Conservation (phyloP, 2,797 vertebrate species). For the Hoplostethus mediterraneus region DNA sequence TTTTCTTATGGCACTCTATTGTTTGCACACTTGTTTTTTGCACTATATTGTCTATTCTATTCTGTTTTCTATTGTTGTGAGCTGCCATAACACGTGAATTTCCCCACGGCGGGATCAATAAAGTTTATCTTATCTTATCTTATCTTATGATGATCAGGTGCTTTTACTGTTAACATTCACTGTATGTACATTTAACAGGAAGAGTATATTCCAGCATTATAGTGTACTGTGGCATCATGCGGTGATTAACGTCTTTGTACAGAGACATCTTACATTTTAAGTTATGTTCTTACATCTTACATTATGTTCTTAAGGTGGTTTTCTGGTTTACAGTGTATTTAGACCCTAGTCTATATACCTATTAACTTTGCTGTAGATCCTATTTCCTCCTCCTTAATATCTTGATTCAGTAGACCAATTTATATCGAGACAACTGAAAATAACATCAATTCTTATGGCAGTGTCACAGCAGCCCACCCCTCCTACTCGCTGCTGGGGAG, state of each 20-base stretch:
- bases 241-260: not conserved
- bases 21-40: too few relatives aligned
- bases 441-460: not conserved
- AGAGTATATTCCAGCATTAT: not conserved
- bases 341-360: too few relatives aligned
- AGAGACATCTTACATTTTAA: not conserved
- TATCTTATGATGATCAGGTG: not conserved
- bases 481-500: conserved; percentile 6
- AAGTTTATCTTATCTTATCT: too few relatives aligned
- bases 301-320: not conserved
- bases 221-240: not conserved
- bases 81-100: too few relatives aligned
- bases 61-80: too few relatives aligned
- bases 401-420: too few relatives aligned
- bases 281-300: too few relatives aligned
- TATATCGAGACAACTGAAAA: not conserved
- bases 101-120: too few relatives aligned
- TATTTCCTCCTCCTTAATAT: too few relatives aligned
- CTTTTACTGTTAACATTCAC: not conserved
- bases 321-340: not conserved
- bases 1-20: too few relatives aligned
- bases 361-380: too few relatives aligned
- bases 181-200: not conserved
- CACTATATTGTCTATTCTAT: too few relatives aligned
- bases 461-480: conserved; percentile 19